These are phyloP conservation scores for Coturnix japonica DNA, from an alignment of 2,113 vertebrate genomes.

Conservation along the genomic window DNA sequence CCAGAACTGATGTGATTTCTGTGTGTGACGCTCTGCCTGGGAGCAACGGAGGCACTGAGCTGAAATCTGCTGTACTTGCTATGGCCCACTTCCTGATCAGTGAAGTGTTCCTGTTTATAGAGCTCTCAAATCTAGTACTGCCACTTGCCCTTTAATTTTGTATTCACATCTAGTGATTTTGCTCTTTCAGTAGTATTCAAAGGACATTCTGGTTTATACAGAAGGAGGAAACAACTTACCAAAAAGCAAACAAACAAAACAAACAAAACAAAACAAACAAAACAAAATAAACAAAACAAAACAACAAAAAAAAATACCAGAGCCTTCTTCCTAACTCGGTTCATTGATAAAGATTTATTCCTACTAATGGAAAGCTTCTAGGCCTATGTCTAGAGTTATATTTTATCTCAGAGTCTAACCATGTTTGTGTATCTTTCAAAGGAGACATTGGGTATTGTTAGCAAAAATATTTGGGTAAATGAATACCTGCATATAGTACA, in stretches of 20 bases:
- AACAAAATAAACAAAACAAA: too few species aligned
- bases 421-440: background rate
- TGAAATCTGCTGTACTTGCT: background rate
- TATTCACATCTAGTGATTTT: background rate
- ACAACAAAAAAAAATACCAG: background rate
- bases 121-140: background rate
- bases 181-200: background rate
- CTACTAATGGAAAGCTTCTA: background rate
- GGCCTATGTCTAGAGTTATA: background rate
- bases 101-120: background rate
- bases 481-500: background rate
- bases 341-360: background rate
- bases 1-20: background rate
- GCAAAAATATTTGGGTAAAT: background rate
- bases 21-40: fast-evolving
- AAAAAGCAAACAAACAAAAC: background rate
- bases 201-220: background rate
- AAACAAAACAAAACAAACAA: background rate
- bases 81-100: background rate
- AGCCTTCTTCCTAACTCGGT: background rate
- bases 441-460: background rate
- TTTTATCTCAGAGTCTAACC: background rate
- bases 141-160: background rate
- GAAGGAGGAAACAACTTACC: background rate
- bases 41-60: background rate